Conservation (phyloP, 2,888 invertebrate species). For the Papilio gigon region DNA sequence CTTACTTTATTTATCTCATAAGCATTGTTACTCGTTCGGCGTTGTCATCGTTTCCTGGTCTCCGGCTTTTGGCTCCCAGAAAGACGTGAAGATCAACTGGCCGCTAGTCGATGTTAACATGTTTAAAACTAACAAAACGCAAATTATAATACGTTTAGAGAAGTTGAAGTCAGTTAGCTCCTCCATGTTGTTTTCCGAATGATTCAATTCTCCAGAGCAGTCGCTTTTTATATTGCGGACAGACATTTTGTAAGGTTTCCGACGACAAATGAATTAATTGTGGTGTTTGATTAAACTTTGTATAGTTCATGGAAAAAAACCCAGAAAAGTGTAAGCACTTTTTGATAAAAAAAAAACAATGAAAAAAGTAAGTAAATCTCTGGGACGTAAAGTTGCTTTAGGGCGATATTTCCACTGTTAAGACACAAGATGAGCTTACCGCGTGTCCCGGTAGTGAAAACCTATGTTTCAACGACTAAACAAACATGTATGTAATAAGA, state of each 20-base stretch:
- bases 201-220: constrained; percentile 31
- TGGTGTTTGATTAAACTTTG: constrained; percentile 16
- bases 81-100: constrained; percentile 82
- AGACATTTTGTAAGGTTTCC: constrained; percentile 38
- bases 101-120: constrained; percentile 58
- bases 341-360: too few relatives aligned
- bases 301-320: constrained; percentile 17
- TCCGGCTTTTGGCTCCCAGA: constrained; percentile 79
- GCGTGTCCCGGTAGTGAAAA: too few relatives aligned
- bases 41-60: constrained; percentile 46
- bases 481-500: too few relatives aligned
- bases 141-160: constrained; percentile 44
- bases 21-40: constrained; percentile 41
- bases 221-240: constrained; percentile 50
- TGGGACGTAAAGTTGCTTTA: not conserved
- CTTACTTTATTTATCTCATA: not conserved
- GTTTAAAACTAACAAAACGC: constrained; percentile 50
- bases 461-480: too few relatives aligned
- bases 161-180: constrained; percentile 42
- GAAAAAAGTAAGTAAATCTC: not conserved
- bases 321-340: not conserved
- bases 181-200: constrained; percentile 45
- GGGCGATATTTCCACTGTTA: too few relatives aligned
- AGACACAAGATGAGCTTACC: too few relatives aligned
- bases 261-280: constrained; percentile 68